phyloP scores from a whole-genome alignment of 2,797 vertebrate genomes.

The Denticeps clupeoides region DNA sequence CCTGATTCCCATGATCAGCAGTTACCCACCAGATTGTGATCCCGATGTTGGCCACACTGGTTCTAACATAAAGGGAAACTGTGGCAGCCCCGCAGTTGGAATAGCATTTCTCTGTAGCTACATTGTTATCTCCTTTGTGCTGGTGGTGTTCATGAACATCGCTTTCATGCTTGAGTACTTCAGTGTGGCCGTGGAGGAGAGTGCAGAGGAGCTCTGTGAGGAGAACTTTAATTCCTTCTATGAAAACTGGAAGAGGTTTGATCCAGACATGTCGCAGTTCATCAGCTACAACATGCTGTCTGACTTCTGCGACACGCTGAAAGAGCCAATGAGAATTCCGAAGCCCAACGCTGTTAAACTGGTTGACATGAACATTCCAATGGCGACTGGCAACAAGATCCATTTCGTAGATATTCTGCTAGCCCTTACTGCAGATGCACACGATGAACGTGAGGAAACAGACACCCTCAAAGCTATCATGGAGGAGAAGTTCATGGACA shows the following conservation, averaged over 20 bases:
- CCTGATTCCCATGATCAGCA: slow-evolving; percentile 78
- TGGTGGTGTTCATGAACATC: slow-evolving; percentile 94
- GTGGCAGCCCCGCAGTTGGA: slow-evolving; percentile 72
- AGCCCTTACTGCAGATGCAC: slow-evolving; percentile 81
- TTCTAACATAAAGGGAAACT: slow-evolving; percentile 62
- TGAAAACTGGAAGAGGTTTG: slow-evolving; percentile 93
- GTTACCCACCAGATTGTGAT: slow-evolving; percentile 67
- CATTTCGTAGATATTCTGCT: slow-evolving; percentile 91
- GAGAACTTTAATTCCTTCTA: slow-evolving; percentile 96
- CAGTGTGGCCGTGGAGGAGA: slow-evolving; percentile 85
- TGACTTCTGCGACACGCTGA: slow-evolving; percentile 81
- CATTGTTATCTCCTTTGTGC: slow-evolving; percentile 85
- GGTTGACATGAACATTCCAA: slow-evolving; percentile 80
- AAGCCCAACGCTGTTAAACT: slow-evolving; percentile 87
- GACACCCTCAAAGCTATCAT: slow-evolving; percentile 82
- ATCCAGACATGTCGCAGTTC: slow-evolving; percentile 84
- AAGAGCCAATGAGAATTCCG: slow-evolving; percentile 77
- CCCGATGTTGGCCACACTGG: slow-evolving; percentile 72
- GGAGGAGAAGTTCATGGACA: slow-evolving; percentile 96
- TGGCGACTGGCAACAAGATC: slow-evolving; percentile 88
- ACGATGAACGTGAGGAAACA: slow-evolving; percentile 85
- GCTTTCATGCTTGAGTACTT: slow-evolving; percentile 96
- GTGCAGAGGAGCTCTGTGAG: slow-evolving; percentile 73
- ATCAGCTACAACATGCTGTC: slow-evolving; percentile 76
- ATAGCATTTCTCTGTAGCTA: slow-evolving; percentile 88